Percentiles rank a stretch among this genome's conserved stretches.
Evolutionary conservation across 2,113 vertebrate species (phyloP).

Genomic region (Varanus komodoensis): DNA sequence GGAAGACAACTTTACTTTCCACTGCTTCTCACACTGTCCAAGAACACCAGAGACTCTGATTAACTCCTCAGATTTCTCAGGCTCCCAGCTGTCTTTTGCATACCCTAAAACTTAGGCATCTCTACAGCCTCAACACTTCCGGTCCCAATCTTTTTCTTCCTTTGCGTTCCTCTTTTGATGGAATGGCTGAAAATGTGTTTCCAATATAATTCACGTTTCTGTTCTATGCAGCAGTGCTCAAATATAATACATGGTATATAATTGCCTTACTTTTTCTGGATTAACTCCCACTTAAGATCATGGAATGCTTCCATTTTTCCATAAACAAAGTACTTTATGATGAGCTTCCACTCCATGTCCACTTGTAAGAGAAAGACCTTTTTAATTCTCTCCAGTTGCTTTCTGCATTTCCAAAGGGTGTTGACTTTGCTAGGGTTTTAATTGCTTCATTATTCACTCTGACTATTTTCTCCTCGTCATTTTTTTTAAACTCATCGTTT

Average conservation of each 20-base stretch:
- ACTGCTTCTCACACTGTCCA: conserved; percentile 4
- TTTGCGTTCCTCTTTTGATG: background rate
- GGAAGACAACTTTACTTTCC: background rate
- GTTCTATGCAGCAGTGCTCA: background rate
- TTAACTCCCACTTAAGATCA: background rate
- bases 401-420: conserved; percentile 19
- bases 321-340: conserved; percentile 24
- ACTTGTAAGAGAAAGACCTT: background rate
- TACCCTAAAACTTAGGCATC: background rate
- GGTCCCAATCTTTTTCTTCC: background rate
- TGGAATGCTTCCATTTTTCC: background rate
- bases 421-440: conserved; percentile 12
- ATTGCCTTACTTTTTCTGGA: conserved; percentile 9
- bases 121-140: background rate
- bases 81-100: background rate
- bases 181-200: background rate
- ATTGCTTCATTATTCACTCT: conserved; percentile 40
- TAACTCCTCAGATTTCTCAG: conserved; percentile 5
- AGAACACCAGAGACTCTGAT: background rate
- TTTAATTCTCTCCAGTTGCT: background rate
- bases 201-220: background rate
- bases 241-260: background rate
- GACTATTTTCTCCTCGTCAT: conserved; percentile 5
- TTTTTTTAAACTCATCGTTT: background rate
- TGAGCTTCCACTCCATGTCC: conserved; percentile 6